Base-by-base conservation (phyloP, 2,797 vertebrate genomes). In the Xiphorhynchus erythropygius region DNA sequence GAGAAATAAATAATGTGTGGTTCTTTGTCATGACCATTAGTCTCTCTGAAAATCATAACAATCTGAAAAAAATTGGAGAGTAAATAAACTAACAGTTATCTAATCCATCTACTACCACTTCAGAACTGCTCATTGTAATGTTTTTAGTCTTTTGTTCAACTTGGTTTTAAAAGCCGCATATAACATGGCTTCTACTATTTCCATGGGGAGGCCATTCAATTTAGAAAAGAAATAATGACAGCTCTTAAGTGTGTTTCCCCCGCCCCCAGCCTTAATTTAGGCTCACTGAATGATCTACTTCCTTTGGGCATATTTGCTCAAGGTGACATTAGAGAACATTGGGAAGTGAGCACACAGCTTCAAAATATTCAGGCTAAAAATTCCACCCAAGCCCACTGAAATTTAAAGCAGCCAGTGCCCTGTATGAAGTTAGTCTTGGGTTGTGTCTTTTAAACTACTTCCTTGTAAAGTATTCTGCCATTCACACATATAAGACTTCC, bases 261-360 rank as follows among this genome's bases (percentile, higher is more conserved):
- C 8, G 0, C 82, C 91, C 57, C 79, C 85, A 78, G 11, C 62
- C 70, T 91, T 95, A 95, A 97, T 96, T 96, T 96, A 96, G 74
- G 85, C 59, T 81, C 70, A 82, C 73, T 76, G 92, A 96, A 93
- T 73, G 85, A 91, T 95, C 62, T 88, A 67, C 67, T 88, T 97
- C 96, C 96, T 96, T 93, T 96, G 95, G 95, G 96, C 80, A 81
- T 96, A 90, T 95, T 89, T 89, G 89, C 32, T 96, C 79, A 97
- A 96, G 94, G 96, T 96, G 94, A 96, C 94, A 93, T 95, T 95
- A 94, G 24, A 87, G 64, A 92, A 68, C 70, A 68, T 5, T 84
- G 78, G 32, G 50, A 95, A 87, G 50, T 49, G 74, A 93, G 65
- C 23, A 71, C 22, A 24, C 5, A 50, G 63, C 44, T 87, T 88